Evolutionary conservation across 1,140 invertebrate genomes (phyloP).

Genomic region (Elysia chlorotica): DNA sequence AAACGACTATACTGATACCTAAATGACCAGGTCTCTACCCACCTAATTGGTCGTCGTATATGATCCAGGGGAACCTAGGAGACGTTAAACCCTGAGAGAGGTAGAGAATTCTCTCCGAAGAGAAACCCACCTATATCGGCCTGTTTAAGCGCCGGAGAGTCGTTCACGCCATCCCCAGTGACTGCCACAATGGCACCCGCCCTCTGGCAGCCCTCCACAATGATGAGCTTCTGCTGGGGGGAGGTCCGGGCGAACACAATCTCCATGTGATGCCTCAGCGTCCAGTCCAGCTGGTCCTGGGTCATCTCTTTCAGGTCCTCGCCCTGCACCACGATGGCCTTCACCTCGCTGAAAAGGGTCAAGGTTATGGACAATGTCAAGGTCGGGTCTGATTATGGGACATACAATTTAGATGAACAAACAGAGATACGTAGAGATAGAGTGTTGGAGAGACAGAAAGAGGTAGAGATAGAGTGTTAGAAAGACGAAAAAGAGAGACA

Average conservation of each 20-base stretch:
- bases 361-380: neutral
- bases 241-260: slow-evolving; percentile 99
- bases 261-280: slow-evolving; percentile 92
- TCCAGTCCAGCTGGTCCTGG: slow-evolving; percentile 88
- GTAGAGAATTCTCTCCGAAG: too few species aligned
- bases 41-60: too few species aligned
- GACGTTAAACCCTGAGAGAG: too few species aligned
- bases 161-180: slow-evolving; percentile 93
- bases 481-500: neutral
- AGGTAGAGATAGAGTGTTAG: neutral
- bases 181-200: slow-evolving; percentile 98
- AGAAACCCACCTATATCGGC: slow-evolving; percentile 97
- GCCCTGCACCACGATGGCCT: slow-evolving; percentile 95
- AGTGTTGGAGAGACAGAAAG: neutral
- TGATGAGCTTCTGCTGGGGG: slow-evolving; percentile 98
- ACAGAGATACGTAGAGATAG: neutral
- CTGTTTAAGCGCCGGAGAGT: slow-evolving; percentile 97
- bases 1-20: too few species aligned
- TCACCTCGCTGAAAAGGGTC: slow-evolving; percentile 78
- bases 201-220: slow-evolving; percentile 92
- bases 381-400: too few species aligned
- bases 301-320: slow-evolving; percentile 89
- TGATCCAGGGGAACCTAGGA: too few species aligned
- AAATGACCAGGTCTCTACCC: too few species aligned
- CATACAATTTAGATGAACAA: neutral